Percentiles rank a stretch among this genome's conserved stretches.
These are phyloP conservation scores for Zosterops hypoxanthus DNA, from an alignment of 2,113 vertebrate genomes.

Conservation along the genomic window DNA sequence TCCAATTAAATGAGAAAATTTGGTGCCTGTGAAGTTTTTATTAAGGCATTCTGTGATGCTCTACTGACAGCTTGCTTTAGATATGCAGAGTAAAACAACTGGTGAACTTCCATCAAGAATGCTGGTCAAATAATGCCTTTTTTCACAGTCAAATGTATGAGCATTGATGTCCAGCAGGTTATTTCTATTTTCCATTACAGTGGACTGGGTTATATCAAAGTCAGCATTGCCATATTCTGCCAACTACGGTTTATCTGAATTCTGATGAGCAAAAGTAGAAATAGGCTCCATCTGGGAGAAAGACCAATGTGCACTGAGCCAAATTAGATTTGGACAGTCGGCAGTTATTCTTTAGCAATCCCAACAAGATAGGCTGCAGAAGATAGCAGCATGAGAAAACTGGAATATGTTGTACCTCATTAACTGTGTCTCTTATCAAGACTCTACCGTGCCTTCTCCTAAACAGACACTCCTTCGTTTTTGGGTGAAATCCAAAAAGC, in stretches of 20 bases:
- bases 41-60: neutral
- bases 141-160: neutral
- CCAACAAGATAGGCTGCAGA: neutral
- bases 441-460: neutral
- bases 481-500: neutral
- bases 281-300: conserved; percentile 20
- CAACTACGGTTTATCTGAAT: conserved; percentile 14
- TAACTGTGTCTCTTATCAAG: conserved; percentile 6
- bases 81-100: neutral
- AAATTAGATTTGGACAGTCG: neutral
- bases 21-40: neutral
- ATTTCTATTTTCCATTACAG: conserved; percentile 5
- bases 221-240: conserved; percentile 10
- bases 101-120: neutral
- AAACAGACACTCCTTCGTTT: conserved; percentile 18
- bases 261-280: conserved; percentile 25
- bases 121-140: neutral
- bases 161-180: neutral
- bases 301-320: neutral
- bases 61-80: neutral
- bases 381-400: conserved; percentile 34
- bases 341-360: conserved; percentile 20
- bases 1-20: neutral
- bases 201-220: conserved; percentile 16
- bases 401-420: conserved; percentile 9